These are phyloP conservation scores for Eciton burchellii DNA, from an alignment of 1,140 invertebrate species.

Conservation along the genomic window DNA sequence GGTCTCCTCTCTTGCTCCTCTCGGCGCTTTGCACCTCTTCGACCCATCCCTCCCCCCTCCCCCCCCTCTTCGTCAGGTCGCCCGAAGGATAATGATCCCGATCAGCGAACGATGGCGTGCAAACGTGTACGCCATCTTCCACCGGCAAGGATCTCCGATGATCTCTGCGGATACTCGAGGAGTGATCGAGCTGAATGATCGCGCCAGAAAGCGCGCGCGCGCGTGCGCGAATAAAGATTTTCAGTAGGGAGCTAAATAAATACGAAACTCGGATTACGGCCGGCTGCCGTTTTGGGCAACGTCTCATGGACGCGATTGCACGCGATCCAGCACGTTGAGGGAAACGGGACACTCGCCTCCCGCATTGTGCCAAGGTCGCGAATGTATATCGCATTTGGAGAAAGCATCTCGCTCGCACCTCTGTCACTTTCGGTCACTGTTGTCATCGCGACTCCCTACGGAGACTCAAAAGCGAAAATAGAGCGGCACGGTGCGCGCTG, in stretches of 20 bases:
- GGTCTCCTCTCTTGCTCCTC: too few relatives aligned
- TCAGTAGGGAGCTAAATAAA: not conserved
- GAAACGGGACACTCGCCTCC: not conserved
- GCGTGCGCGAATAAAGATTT: not conserved
- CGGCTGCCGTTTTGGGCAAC: not conserved
- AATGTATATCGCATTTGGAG: not conserved
- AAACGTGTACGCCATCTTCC: constrained; percentile 22
- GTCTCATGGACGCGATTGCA: not conserved
- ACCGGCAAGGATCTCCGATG: not conserved
- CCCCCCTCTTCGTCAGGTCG: too few relatives aligned
- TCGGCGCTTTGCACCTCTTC: too few relatives aligned
- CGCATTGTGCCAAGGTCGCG: constrained; percentile 12
- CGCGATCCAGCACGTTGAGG: not conserved
- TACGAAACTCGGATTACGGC: not conserved
- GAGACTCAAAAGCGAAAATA: constrained; percentile 27
- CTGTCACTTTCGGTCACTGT: constrained; percentile 18
- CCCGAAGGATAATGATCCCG: too few relatives aligned
- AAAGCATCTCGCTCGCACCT: not conserved
- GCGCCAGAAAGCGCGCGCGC: not conserved
- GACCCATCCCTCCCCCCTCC: too few relatives aligned
- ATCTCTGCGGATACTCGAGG: not conserved
- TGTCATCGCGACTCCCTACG: constrained; percentile 5
- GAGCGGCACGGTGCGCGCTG: not conserved
- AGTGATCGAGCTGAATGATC: not conserved
- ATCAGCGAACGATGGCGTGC: constrained; percentile 25